A percentile compares a stretch with the other conserved stretches of the same genome.
phyloP scores from a whole-genome alignment of 2,113 vertebrate genomes.

The Meleagris gallopavo region DNA sequence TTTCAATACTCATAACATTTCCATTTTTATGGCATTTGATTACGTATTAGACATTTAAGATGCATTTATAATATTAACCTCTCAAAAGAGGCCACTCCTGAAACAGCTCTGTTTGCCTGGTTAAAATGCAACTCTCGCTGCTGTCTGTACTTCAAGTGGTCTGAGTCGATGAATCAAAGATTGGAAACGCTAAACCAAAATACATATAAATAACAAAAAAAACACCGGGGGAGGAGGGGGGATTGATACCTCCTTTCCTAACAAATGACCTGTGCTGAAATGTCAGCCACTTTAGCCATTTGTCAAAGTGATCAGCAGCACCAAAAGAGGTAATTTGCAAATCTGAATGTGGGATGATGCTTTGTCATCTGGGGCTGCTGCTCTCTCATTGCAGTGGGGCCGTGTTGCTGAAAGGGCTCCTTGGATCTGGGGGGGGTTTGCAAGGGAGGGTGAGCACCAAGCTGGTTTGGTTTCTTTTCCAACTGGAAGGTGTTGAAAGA shows the following conservation, averaged over 20 bases:
- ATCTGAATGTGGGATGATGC: neutral
- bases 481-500: neutral
- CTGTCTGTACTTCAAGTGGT: conserved; percentile 39
- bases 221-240: neutral
- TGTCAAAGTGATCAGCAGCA: neutral
- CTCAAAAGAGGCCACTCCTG: conserved; percentile 54
- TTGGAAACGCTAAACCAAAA: neutral
- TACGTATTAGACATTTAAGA: conserved; percentile 72
- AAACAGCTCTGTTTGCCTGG: conserved; percentile 29
- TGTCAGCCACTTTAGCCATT: neutral
- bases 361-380: neutral
- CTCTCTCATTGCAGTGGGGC: neutral
- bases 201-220: neutral
- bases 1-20: conserved; percentile 68
- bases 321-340: neutral
- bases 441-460: neutral
- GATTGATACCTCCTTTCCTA: neutral
- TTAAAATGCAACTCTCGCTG: conserved; percentile 60
- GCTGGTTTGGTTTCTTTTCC: neutral
- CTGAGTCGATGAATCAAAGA: conserved; percentile 66
- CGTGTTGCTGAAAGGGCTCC: neutral
- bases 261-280: conserved; percentile 54
- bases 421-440: neutral
- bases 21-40: conserved; percentile 65
- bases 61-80: conserved; percentile 76